A percentile compares a stretch with the other conserved stretches of the same genome.
Evolutionary conservation across 2,797 vertebrate genomes (phyloP).

Genomic region (Chelmon rostratus): DNA sequence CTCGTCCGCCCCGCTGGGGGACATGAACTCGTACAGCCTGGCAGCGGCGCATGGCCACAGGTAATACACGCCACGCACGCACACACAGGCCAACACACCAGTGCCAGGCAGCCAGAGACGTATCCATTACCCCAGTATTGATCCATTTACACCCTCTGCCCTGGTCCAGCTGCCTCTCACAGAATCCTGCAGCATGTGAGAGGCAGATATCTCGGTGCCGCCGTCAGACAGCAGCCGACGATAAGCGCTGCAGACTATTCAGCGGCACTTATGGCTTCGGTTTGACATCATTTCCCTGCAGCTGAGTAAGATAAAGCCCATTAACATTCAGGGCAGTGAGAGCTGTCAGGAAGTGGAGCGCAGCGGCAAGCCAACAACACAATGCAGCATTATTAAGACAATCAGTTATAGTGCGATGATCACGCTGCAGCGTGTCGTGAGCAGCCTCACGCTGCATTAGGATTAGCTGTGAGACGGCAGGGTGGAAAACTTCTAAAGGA

Average conservation of each 20-base stretch:
- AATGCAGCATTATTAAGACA: conserved; percentile 74
- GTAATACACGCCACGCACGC: conserved; percentile 64
- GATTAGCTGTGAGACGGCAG: background rate
- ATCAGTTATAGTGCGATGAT: conserved; percentile 65
- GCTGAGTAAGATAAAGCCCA: conserved; percentile 68
- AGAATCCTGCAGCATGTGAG: conserved; percentile 28
- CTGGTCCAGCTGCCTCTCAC: conserved; percentile 44
- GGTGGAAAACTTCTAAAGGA: background rate
- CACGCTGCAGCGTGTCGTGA: conserved; percentile 39
- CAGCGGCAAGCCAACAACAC: conserved; percentile 62
- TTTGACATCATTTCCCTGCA: conserved; percentile 61
- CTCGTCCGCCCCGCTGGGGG: conserved; percentile 84
- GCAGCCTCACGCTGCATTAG: conserved; percentile 14
- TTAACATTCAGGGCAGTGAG: conserved; percentile 73
- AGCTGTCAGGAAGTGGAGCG: conserved; percentile 53
- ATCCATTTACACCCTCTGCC: conserved; percentile 60
- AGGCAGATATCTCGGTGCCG: conserved; percentile 33
- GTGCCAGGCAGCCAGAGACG: conserved; percentile 39
- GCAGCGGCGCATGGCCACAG: conserved; percentile 89
- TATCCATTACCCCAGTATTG: conserved; percentile 66
- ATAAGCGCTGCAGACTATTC: conserved; percentile 44
- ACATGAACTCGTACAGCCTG: conserved; percentile 89
- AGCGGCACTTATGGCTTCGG: conserved; percentile 50
- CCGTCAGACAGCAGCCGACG: conserved; percentile 25
- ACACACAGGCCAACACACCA: conserved; percentile 3